Base-by-base conservation (phyloP, 1,140 invertebrate species). In the Diachasma alloeum region DNA sequence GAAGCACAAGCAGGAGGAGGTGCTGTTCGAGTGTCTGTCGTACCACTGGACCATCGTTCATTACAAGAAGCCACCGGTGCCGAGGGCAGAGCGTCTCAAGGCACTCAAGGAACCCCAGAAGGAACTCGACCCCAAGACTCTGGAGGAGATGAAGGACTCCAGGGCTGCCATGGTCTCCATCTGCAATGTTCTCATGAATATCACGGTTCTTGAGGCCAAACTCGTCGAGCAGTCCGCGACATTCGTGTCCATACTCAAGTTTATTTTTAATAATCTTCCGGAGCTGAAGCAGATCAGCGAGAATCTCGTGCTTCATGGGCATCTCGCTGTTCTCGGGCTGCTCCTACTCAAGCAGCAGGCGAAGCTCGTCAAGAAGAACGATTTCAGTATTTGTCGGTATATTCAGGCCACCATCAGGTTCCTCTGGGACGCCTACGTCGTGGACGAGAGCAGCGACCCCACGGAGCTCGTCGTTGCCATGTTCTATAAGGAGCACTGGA, bases 151-250 rank as follows among this genome's bases (percentile, higher is more conserved):
- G 93, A 94, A 94, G 82, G 94, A 96, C 84, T 95, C 95, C 0
- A 92, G 95, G 72, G 90, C 92, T 8, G 95, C 96, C 0, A 95
- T 98, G 90, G 93, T 96, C 22, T 95, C 96, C 72, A 92, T 96
- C 1, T 97, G 96, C 87, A 97, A 97, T 81, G 94, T 97, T 59
- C 93, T 98, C 53, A 96, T 98, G 95, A 98, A 98, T 83, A 92
- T 98, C 0, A 95, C 95, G 13, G 96, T 98, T 0, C 86, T 97
- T 31, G 96, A 97, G 85, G 92, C 94, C 0, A 95, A 96, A 86
- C 87, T 95, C 17, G 95, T 96, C 4, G 93, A 96, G 83, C 92
- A 94, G 75, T 94, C 94, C 70, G 85, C 92, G 22, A 89, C 94
- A 5, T 97, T 97, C 85, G 93, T 94, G 74, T 93, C 93, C 59